Evolutionary conservation across 2,888 invertebrate species (phyloP), one percentile per base, ranked within the genome.

Genomic region (Tanytarsus gracilentus): DNA sequence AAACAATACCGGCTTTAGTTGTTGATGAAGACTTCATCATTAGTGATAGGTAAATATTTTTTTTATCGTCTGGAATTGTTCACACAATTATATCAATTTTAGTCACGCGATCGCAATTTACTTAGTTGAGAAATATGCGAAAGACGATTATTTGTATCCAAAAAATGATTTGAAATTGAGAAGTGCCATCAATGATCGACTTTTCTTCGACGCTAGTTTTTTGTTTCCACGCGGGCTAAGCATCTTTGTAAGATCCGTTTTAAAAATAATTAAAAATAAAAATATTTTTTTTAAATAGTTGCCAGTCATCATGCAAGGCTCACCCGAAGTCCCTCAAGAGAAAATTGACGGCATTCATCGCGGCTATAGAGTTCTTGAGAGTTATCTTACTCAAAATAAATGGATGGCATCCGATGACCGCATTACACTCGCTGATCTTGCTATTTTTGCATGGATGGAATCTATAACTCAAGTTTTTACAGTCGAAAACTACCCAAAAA

Each of bases 181-280:
- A 50, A 79, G 78, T 4, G 48, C 74, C 1, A 71, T 82, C 3
- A 79, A 81, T 63, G 77, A 79, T 63, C 71, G 76, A 61, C 68
- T 80, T 23, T 77, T 79, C 67, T 80, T 80, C 63, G 78, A 80
- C 66, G 74, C 75, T 23, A 76, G 77, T 3, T 73, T 76, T 14
- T 68, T 81, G 2, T 77, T 76, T 66, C 72, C 76, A 3, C 67
- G 76, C 21, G 58, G 76, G 7, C 70, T 73, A 29, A 71, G 70
- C 25, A 71, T 73, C 61, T 67, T 74, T 63, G 77, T 77, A 68
- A 70, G 72, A 69, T 36, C 25, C 14, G 4, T 4, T n/a, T 29
- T 29, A 5, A 30, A 9, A n/a, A 49, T 11, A 8, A 49, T 18
- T 23, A 14, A 5, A 7, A 11, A 16, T 33, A 9, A 11, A 9